Base-by-base conservation (phyloP, 2,797 vertebrate species). In the Kryptopterus vitreolus region DNA sequence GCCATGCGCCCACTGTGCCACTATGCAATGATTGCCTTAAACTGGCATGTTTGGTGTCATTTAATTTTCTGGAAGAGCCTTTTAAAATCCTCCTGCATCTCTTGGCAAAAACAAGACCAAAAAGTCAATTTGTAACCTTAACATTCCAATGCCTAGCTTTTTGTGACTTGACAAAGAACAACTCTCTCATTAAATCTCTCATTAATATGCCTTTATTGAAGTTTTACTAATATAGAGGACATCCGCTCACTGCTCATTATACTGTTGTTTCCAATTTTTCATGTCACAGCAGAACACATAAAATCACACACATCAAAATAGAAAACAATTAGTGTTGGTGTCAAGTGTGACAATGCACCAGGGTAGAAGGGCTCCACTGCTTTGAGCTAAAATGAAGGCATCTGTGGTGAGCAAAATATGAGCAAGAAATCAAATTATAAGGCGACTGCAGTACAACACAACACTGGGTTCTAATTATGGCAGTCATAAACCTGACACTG, bases 21-120 rank as follows among this genome's bases (percentile, higher is more conserved):
- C 76, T 35, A 38, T 69, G 78, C 77, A 83, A 81, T 87, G 83
- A 84, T 74, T 80, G 77, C 82, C 50, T 83, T 81, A 82, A 76
- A 81, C 71, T 46, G 78, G 50, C 55, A 74, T 77, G 77, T 76
- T 83, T 83, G 66, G 63, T 65, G 65, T 58, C 72, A 63, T 76
- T 79, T 78, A 26, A 73, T 73, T 50, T 55, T 61, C 78, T 70
- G 59, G 58, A 83, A 78, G 57, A 53, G 76, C 65, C 66, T 78
- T 85, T 83, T 70, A 58, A 63, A 72, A 82, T 57, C 53, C 77
- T 33, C n/a, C n/a, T n/a, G n/a, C n/a, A n/a, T n/a, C n/a, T n/a
- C n/a, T n/a, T n/a, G 3, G 57, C 29, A 58, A 78, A 74, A 66
- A 81, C 31, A 59, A 68, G 66, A 33, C 52, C 81, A 71, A 61